Evolutionary conservation across 2,113 vertebrate genomes (phyloP).

Genomic region (Callaeas wilsoni): DNA sequence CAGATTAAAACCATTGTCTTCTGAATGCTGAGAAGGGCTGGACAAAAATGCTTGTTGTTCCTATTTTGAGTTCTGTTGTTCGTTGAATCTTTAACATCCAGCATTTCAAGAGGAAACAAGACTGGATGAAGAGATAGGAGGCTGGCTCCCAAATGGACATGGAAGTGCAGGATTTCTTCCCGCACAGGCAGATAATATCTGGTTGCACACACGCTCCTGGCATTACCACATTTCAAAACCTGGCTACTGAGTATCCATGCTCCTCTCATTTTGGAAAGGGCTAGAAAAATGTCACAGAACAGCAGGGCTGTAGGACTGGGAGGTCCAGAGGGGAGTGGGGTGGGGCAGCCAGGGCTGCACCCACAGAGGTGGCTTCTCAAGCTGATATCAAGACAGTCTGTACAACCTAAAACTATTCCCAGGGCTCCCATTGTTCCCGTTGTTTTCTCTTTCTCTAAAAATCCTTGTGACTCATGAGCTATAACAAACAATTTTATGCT

Average conservation of each 20-base stretch:
- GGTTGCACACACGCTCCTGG: not conserved
- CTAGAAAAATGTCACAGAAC: not conserved
- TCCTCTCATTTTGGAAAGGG: not conserved
- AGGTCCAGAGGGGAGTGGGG: not conserved
- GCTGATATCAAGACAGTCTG: not conserved
- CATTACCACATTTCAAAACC: not conserved
- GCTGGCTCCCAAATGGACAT: not conserved
- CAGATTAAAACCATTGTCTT: slow-evolving; percentile 22
- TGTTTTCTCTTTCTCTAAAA: slow-evolving; percentile 41
- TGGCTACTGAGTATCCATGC: rapidly evolving
- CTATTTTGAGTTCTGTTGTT: slow-evolving; percentile 28
- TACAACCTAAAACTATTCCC: slow-evolving; percentile 34
- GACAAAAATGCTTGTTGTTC: slow-evolving; percentile 39
- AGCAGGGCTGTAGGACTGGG: not conserved
- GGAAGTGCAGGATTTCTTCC: not conserved
- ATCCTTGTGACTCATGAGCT: slow-evolving; percentile 48
- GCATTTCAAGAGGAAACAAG: slow-evolving; percentile 10
- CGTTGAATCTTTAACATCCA: not conserved
- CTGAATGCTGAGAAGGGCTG: not conserved
- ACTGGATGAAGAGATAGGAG: not conserved
- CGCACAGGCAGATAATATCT: not conserved
- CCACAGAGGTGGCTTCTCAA: not conserved
- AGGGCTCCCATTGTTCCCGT: slow-evolving; percentile 20
- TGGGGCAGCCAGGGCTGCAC: not conserved
- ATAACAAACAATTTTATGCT: slow-evolving; percentile 45